Percentiles rank a stretch among this genome's conserved stretches.
Conservation (phyloP, 2,113 vertebrate species). For the Antechinus flavipes region DNA sequence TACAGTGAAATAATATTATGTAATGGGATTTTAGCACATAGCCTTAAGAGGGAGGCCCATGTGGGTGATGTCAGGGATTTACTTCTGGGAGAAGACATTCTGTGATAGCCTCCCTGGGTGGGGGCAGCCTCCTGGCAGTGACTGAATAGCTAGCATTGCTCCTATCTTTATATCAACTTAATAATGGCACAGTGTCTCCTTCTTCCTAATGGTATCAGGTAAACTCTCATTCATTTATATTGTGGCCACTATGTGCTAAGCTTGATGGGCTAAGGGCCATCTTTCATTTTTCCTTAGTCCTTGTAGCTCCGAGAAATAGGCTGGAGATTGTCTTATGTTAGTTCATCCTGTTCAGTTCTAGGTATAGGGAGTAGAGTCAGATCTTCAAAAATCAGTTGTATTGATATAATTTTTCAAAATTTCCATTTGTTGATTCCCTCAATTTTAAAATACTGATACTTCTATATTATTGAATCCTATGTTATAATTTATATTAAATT, state of each 20-base stretch:
- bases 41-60: neutral
- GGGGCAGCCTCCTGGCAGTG: neutral
- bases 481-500: neutral
- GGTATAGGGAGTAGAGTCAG: neutral
- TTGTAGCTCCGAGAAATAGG: neutral
- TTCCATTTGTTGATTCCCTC: neutral
- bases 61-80: neutral
- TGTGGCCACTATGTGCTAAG: neutral
- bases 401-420: neutral
- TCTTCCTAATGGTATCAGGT: neutral
- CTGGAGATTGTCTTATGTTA: neutral
- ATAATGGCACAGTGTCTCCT: neutral
- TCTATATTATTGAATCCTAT: neutral
- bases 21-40: neutral
- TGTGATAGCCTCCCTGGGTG: neutral
- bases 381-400: neutral
- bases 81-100: neutral
- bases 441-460: neutral
- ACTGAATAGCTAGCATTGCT: neutral
- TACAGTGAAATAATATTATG: neutral
- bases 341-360: neutral
- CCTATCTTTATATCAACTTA: neutral
- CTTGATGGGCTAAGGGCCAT: neutral
- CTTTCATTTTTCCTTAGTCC: neutral
- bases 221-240: neutral